Conservation (phyloP, 2,797 vertebrate genomes). For the Podarcis siculus region DNA sequence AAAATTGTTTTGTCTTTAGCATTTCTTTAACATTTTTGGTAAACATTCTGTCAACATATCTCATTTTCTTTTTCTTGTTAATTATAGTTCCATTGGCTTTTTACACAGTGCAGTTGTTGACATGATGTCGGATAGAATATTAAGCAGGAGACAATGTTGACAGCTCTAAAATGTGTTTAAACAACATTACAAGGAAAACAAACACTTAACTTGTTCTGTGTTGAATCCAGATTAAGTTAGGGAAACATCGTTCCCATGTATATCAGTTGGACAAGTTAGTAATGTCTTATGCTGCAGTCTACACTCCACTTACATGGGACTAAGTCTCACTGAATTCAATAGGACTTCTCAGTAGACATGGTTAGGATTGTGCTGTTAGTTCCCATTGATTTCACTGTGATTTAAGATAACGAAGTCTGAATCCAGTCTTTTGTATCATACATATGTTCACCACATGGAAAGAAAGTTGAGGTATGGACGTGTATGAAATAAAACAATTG, state of each 20-base stretch:
- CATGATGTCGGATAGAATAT: neutral
- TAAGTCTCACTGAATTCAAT: too few relatives aligned
- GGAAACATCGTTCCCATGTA: neutral
- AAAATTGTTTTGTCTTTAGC: neutral
- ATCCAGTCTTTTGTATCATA: too few relatives aligned
- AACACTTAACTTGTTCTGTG: neutral
- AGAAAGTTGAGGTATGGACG: too few relatives aligned
- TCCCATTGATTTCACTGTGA: too few relatives aligned
- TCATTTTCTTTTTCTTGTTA: neutral
- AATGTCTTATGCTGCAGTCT: too few relatives aligned
- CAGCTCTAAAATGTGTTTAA: slow-evolving; percentile 9
- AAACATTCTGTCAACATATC: neutral
- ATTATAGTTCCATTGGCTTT: neutral
- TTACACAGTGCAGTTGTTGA: neutral
- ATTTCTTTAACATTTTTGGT: neutral
- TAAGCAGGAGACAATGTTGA: neutral
- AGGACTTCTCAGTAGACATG: too few relatives aligned
- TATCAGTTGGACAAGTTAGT: too few relatives aligned
- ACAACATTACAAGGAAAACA: neutral
- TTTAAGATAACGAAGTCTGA: too few relatives aligned
- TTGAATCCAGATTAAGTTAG: neutral
- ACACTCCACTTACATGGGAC: too few relatives aligned
- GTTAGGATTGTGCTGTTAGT: too few relatives aligned
- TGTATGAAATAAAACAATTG: too few relatives aligned
- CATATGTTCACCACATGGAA: too few relatives aligned